phyloP scores from a whole-genome alignment of 2,797 vertebrate species.

The Xenentodon cancila region DNA sequence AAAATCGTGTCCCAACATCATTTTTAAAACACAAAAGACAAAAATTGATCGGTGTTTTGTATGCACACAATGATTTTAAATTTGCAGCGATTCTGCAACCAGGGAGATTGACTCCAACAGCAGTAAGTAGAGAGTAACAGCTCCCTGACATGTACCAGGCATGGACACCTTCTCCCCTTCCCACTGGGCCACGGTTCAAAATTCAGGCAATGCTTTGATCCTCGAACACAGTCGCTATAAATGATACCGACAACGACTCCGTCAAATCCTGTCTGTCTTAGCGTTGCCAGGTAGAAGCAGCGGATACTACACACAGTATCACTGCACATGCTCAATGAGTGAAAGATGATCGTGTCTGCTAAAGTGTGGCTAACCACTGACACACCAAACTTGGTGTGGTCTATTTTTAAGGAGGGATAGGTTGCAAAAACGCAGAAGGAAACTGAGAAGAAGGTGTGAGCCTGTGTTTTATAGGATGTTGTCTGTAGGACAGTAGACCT shows the following conservation, averaged over 20 bases:
- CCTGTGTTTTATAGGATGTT: conserved; percentile 2
- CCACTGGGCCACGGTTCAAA: conserved; percentile 47
- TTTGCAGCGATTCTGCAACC: conserved; percentile 33
- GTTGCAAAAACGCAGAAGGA: conserved; percentile 2
- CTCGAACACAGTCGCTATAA: conserved; percentile 41
- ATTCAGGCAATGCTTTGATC: conserved; percentile 70
- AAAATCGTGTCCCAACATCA: too few relatives aligned
- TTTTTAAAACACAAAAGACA: too few relatives aligned
- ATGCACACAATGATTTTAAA: conserved; percentile 5
- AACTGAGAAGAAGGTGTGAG: conserved; percentile 34
- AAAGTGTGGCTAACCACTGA: conserved; percentile 19
- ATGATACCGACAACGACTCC: conserved; percentile 52
- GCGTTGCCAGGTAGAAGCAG: conserved; percentile 43
- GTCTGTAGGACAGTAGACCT: conserved; percentile 7
- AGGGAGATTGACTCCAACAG: conserved; percentile 39
- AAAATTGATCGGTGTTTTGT: too few relatives aligned
- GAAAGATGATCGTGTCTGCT: conserved; percentile 56
- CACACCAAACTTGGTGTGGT: conserved; percentile 60
- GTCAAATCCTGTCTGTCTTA: conserved; percentile 14
- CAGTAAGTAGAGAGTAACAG: conserved; percentile 23
- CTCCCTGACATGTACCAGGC: conserved; percentile 34
- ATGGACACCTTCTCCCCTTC: conserved; percentile 64
- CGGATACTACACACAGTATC: conserved; percentile 18
- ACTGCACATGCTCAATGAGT: conserved; percentile 52
- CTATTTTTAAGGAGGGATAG: conserved; percentile 61